Percentiles rank a stretch among this genome's conserved stretches.
Conservation (phyloP, 2,888 invertebrate species). For the Oeneis ivallda region DNA sequence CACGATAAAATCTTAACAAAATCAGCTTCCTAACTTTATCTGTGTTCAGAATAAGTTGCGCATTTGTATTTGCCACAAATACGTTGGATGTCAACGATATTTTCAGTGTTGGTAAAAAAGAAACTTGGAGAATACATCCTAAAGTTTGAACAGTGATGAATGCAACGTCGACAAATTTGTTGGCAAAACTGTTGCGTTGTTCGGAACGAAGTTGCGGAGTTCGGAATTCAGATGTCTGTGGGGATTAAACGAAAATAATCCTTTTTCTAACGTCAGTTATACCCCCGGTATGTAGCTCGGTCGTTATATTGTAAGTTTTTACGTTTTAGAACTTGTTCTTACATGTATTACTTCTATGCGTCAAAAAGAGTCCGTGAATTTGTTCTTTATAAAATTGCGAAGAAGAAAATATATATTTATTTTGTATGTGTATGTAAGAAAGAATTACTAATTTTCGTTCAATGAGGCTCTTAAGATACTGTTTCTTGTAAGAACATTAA, state of each 20-base stretch:
- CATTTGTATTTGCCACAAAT: not conserved
- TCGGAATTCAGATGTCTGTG: constrained; percentile 27
- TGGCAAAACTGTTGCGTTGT: constrained; percentile 33
- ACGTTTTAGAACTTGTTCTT: not conserved
- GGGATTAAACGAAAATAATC: constrained; percentile 37
- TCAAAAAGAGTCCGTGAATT: no score
- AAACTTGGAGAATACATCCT: constrained; percentile 27
- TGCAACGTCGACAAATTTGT: constrained; percentile 38
- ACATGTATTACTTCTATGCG: no score
- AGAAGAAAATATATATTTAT: no score
- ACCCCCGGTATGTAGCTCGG: not conserved
- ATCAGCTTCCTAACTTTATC: no score
- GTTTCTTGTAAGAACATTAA: no score
- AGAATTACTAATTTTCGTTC: no score
- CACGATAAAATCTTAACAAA: no score
- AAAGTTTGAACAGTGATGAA: constrained; percentile 38
- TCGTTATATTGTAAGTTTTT: not conserved
- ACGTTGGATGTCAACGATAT: constrained; percentile 28
- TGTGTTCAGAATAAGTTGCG: not conserved
- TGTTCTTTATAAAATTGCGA: no score
- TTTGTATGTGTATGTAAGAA: no score
- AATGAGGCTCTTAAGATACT: no score
- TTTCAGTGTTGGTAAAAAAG: constrained; percentile 19
- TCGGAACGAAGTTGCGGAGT: constrained; percentile 30
- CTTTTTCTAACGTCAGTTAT: constrained; percentile 13